A percentile compares a stretch with the other conserved stretches of the same genome.
phyloP scores from a whole-genome alignment of 2,113 vertebrate genomes.

The Chauna torquata region DNA sequence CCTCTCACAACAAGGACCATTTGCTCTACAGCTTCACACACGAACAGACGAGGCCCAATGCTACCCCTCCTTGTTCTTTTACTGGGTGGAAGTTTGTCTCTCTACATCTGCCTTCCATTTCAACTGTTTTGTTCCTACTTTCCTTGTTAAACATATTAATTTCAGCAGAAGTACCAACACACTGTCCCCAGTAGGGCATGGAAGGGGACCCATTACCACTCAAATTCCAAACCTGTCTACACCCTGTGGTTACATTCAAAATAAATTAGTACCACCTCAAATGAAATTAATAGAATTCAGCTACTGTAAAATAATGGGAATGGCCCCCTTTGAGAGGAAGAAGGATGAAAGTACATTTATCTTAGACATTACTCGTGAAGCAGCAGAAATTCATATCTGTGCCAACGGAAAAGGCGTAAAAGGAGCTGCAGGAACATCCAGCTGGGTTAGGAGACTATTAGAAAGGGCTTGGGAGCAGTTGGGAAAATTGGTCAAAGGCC shows the following conservation, averaged over 20 bases:
- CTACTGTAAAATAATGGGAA: slow-evolving; percentile 13
- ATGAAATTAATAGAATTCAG: slow-evolving; percentile 14
- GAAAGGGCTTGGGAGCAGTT: slow-evolving; percentile 54
- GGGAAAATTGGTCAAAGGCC: slow-evolving; percentile 53
- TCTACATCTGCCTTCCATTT: neutral
- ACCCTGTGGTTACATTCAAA: neutral
- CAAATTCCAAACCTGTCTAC: neutral
- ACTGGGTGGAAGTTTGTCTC: neutral
- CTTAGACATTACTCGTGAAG: slow-evolving; percentile 39
- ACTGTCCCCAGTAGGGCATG: accelerated
- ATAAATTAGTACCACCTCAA: slow-evolving; percentile 5
- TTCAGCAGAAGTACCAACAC: neutral
- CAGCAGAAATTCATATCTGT: neutral
- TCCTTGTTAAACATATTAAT: neutral
- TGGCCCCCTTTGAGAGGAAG: neutral
- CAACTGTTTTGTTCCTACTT: neutral
- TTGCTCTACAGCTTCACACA: neutral
- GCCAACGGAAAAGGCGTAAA: slow-evolving; percentile 20
- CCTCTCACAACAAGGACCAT: neutral
- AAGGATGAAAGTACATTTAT: slow-evolving; percentile 42
- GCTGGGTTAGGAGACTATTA: slow-evolving; percentile 37
- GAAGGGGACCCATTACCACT: neutral
- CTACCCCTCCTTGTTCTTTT: accelerated
- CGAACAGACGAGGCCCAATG: neutral
- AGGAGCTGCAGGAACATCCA: slow-evolving; percentile 33